These are phyloP conservation scores for Empis stercorea DNA, from an alignment of 2,888 invertebrate species.

Conservation along the genomic window DNA sequence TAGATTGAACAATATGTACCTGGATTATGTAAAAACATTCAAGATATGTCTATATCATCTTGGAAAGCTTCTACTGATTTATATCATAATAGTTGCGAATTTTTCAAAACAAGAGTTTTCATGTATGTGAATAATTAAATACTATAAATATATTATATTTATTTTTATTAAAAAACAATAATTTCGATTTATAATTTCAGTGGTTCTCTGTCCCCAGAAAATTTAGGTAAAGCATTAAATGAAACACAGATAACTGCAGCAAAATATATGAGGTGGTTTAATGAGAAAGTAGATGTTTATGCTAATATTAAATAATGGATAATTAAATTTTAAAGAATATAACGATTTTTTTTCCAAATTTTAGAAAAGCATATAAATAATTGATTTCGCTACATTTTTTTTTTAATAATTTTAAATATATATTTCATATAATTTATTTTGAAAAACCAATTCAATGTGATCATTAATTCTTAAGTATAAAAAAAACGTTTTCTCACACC, in stretches of 20 bases:
- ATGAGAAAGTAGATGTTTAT: constrained; percentile 63
- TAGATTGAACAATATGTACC: constrained; percentile 61
- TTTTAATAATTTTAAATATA: no score
- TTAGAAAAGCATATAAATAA: no score
- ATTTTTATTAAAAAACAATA: no score
- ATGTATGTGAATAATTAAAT: constrained; percentile 45
- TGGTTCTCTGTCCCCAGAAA: constrained; percentile 65
- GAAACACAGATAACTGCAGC: constrained; percentile 52
- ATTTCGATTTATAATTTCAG: no score
- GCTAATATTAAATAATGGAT: constrained; percentile 52
- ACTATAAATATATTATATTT: no score
- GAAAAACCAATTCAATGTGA: no score
- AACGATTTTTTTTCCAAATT: no score
- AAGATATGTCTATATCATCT: constrained; percentile 37
- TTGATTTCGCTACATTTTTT: no score
- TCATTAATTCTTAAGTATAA: no score
- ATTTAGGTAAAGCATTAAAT: constrained; percentile 56
- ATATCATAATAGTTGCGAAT: constrained; percentile 42
- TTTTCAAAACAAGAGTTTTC: constrained; percentile 62
- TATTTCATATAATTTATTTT: no score
- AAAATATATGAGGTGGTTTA: constrained; percentile 60
- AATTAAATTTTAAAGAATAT: no score
- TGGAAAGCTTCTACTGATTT: constrained; percentile 39
- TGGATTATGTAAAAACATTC: constrained; percentile 51
- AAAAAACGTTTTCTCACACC: no score